Evolutionary conservation across 1,140 invertebrate species (phyloP).

Genomic region (Neodiprion virginianus): DNA sequence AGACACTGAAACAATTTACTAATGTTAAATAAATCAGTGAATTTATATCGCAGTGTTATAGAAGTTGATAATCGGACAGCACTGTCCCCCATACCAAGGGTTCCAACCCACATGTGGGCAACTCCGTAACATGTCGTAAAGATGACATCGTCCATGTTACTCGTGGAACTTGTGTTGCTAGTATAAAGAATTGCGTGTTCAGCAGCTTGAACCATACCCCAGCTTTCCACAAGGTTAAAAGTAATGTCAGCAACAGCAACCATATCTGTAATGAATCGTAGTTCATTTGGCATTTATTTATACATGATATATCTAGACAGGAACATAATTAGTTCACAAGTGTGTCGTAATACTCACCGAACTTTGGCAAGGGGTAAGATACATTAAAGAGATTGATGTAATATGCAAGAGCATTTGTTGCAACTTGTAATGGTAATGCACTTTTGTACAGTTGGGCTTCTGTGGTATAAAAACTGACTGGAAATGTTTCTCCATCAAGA

Average conservation of each 20-base stretch:
- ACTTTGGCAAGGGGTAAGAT: conserved; percentile 85
- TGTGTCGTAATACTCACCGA: conserved; percentile 65
- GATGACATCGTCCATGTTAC: conserved; percentile 80
- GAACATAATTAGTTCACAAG: background rate
- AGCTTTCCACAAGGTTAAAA: conserved; percentile 96
- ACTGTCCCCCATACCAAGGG: conserved; percentile 68
- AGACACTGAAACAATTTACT: conserved; percentile 69
- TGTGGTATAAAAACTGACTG: conserved; percentile 77
- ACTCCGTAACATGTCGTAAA: conserved; percentile 88
- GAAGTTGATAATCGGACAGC: background rate
- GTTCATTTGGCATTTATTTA: background rate
- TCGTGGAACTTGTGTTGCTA: conserved; percentile 69
- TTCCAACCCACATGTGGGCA: conserved; percentile 93
- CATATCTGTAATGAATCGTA: conserved; percentile 74
- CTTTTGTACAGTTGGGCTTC: conserved; percentile 78
- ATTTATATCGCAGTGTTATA: conserved; percentile 8
- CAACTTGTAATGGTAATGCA: conserved; percentile 79
- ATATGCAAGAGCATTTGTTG: conserved; percentile 80
- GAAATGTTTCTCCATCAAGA: conserved; percentile 64
- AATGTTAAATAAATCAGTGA: conserved; percentile 24
- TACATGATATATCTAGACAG: conserved; percentile 13
- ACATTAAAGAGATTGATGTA: conserved; percentile 89
- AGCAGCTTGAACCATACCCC: conserved; percentile 84
- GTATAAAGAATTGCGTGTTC: conserved; percentile 85
- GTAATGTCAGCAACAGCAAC: conserved; percentile 94